Evolutionary conservation across 64 coral and sea anemone genomes (phyloP), one percentile per base, ranked within the genome.

Genomic region (Acropora tenuis): DNA sequence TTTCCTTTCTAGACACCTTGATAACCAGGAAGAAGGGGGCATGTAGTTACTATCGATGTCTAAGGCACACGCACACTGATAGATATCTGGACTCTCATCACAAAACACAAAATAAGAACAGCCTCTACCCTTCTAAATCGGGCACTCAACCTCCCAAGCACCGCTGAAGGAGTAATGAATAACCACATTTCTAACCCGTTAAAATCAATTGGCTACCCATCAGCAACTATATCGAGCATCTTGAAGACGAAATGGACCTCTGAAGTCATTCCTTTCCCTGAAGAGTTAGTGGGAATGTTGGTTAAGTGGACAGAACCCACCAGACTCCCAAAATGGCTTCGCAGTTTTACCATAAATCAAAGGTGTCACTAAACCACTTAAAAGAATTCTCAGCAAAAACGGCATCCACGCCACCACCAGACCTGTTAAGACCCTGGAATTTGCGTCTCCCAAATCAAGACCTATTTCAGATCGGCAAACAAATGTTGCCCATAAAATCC

Each of bases 241-340:
- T 69, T 72, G 9, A 55, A 55, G 30, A 86, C 68, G 57, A 86
- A 86, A 71, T 43, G 18, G 20, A 59, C 82, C 18, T 10, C 65
- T 8, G 50, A 20, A 50, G 1, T 40, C 3, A 52, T 18, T 30
- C 84, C 84, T 4, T 74, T 69, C n/a, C 84, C 82, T 41, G 82
- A 86, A 86, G 60, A 86, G 55, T 45, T 86, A 66, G 82, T 86
- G 4, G 50, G 60, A 9, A 71, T 69, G 60, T 86, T 86, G 7
- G 68, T 86, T 63, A 71, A 46, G 10, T 47, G 74, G 74, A 42
- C 74, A 8, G 74, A n/a, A 76, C 43, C 74, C 74, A 44, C 43
- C 43, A 46, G 74, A 76, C 74, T 76, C 3, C 41, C 41, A 8
- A 30, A 4, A 13, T 76, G 74, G 41, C 11, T 76, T 76, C 74